These are phyloP conservation scores for Clavelina lepadiformis DNA, from an alignment of 23 tunicate species.

Conservation along the genomic window DNA sequence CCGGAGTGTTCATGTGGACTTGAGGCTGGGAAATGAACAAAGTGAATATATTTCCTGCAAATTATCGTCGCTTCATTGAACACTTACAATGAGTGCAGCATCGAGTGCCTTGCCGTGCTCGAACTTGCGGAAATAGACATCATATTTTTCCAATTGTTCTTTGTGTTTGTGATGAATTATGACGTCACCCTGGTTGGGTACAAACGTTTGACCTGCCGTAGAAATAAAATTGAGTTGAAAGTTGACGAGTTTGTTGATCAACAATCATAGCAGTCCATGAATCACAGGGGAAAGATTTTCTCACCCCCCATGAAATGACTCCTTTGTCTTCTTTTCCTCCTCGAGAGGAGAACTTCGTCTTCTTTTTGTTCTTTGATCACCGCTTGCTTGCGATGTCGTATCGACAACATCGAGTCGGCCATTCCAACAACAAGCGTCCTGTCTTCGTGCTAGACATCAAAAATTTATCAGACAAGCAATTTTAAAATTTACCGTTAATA, in stretches of 20 bases:
- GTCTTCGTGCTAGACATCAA: constrained; percentile 42
- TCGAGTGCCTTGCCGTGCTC: constrained; percentile 74
- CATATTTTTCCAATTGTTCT: constrained; percentile 57
- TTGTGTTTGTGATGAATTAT: constrained; percentile 30
- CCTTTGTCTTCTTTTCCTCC: constrained; percentile 7
- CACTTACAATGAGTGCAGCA: constrained; percentile 50
- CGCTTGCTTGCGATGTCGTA: constrained; percentile 49
- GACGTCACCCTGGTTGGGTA: constrained; percentile 56
- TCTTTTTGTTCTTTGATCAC: constrained; percentile 1
- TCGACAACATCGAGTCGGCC: constrained; percentile 72
- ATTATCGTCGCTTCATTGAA: no score
- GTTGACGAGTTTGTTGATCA: no score
- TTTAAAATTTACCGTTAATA: not conserved
- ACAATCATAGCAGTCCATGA: no score
- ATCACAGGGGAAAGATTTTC: no score
- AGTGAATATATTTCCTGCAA: not conserved
- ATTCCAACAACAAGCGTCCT: constrained; percentile 83
- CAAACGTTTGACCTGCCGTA: constrained; percentile 44
- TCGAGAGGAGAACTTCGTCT: not conserved
- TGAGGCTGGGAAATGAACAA: constrained; percentile 4
- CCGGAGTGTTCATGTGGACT: constrained; percentile 27
- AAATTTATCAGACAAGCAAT: not conserved
- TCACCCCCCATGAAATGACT: constrained; percentile 24
- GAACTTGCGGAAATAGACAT: constrained; percentile 54
- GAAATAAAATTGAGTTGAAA: not conserved